phyloP scores from a whole-genome alignment of 2,888 invertebrate species.

The Fabriciana adippe region DNA sequence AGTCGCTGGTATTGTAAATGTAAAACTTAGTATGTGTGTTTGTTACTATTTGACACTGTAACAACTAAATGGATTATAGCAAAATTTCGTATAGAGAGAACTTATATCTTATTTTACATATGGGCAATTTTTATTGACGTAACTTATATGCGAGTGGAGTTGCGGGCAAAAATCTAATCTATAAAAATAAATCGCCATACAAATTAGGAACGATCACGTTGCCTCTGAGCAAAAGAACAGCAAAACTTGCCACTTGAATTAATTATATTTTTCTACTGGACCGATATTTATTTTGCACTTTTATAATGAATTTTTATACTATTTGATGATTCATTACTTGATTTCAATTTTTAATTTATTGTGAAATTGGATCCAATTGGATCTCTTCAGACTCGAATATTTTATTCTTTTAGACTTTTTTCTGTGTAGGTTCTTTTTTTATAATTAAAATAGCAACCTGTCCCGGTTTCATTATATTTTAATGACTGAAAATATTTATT shows the following conservation, averaged over 20 bases:
- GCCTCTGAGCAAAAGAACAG: neutral
- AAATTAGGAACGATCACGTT: too few relatives aligned
- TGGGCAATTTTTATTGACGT: too few relatives aligned
- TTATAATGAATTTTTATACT: conserved; percentile 19
- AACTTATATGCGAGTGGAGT: too few relatives aligned
- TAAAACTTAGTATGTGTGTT: too few relatives aligned
- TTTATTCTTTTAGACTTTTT: neutral
- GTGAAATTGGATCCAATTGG: conserved; percentile 23
- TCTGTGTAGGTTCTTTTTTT: neutral
- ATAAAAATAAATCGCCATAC: too few relatives aligned
- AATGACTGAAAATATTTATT: neutral
- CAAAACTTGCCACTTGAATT: neutral
- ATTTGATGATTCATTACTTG: conserved; percentile 22
- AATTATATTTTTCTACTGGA: neutral
- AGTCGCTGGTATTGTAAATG: too few relatives aligned
- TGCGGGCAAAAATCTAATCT: too few relatives aligned
- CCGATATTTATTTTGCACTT: conserved; percentile 7
- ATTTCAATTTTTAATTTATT: conserved; percentile 30
- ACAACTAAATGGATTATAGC: too few relatives aligned
- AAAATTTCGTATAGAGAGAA: too few relatives aligned
- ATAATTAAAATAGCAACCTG: neutral
- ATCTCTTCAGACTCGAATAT: conserved; percentile 10
- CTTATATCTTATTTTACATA: too few relatives aligned
- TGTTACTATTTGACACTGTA: too few relatives aligned
- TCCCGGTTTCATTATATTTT: too few relatives aligned